phyloP scores from a whole-genome alignment of 2,888 invertebrate species.

The Melangyna quadrimaculata region DNA sequence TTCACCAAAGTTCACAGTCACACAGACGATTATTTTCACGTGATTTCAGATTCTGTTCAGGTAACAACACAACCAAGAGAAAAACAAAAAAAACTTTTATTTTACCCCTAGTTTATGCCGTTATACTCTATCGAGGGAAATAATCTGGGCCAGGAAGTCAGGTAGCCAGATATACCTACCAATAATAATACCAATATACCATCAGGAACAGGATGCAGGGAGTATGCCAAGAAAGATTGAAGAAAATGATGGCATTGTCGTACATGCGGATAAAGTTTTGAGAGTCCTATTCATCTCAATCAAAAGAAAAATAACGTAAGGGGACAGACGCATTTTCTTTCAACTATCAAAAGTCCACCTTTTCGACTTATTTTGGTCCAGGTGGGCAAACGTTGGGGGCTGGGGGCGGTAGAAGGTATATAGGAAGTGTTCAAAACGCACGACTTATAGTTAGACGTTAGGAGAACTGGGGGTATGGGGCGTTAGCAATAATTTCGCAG shows the following conservation, averaged over 20 bases:
- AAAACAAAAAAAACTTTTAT: conserved; percentile 38
- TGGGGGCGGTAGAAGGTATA: no score
- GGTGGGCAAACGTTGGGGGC: no score
- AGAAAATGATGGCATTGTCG: conserved; percentile 6
- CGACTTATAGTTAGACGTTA: no score
- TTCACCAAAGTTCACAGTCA: conserved; percentile 54
- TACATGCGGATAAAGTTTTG: conserved; percentile 49
- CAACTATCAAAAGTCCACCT: background rate
- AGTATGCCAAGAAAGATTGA: background rate
- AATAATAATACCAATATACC: background rate
- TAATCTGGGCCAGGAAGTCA: conserved; percentile 20
- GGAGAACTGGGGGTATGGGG: no score
- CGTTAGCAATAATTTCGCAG: no score
- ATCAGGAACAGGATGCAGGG: background rate
- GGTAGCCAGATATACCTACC: background rate
- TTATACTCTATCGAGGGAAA: conserved; percentile 6
- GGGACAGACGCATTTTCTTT: background rate
- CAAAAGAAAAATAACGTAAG: conserved; percentile 58
- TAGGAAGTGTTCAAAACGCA: no score
- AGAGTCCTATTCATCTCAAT: conserved; percentile 67
- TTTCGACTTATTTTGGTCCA: background rate
- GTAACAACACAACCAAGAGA: conserved; percentile 34
- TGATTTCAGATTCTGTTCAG: conserved; percentile 70
- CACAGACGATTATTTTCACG: conserved; percentile 65
- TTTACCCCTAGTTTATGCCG: background rate